These are phyloP conservation scores for Drosophila aldrichi DNA, from an alignment of 2,888 invertebrate species.

Conservation along the genomic window DNA sequence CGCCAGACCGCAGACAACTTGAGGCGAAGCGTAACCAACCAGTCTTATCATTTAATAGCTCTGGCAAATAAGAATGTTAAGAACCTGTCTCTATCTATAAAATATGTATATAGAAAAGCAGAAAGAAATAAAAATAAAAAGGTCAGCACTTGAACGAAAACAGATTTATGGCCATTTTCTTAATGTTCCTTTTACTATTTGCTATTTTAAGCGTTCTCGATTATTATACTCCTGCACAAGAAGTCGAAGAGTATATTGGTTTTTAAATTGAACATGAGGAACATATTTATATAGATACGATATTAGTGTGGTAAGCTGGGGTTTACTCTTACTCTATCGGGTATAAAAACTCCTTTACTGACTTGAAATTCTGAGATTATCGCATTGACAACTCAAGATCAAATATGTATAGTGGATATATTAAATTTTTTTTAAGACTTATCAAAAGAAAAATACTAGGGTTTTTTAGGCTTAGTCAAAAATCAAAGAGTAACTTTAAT, in stretches of 20 bases:
- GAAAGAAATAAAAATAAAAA: conserved; percentile 32
- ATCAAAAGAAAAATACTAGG: too few species aligned
- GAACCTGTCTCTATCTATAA: conserved; percentile 1
- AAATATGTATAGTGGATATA: too few species aligned
- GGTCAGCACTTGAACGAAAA: conserved; percentile 46
- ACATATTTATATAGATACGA: too few species aligned
- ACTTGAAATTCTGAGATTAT: too few species aligned
- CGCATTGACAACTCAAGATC: too few species aligned
- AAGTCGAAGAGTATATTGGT: background rate
- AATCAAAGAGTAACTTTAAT: too few species aligned
- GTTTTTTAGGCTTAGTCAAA: too few species aligned
- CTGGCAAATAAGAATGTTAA: conserved; percentile 11
- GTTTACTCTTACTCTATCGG: too few species aligned
- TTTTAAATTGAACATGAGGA: background rate
- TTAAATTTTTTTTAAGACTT: too few species aligned
- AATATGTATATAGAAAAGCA: conserved; percentile 1
- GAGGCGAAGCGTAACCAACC: conserved; percentile 3
- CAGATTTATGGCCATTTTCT: conserved; percentile 54
- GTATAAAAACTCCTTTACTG: too few species aligned
- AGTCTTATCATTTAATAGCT: conserved; percentile 37
- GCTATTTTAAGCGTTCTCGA: conserved; percentile 57
- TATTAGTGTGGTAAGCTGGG: too few species aligned
- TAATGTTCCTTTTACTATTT: conserved; percentile 34
- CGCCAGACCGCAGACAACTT: conserved; percentile 8
- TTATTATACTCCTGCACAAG: background rate